These are phyloP conservation scores for Zaprionus obscuricornis DNA, from an alignment of 2,888 invertebrate genomes.

Conservation along the genomic window DNA sequence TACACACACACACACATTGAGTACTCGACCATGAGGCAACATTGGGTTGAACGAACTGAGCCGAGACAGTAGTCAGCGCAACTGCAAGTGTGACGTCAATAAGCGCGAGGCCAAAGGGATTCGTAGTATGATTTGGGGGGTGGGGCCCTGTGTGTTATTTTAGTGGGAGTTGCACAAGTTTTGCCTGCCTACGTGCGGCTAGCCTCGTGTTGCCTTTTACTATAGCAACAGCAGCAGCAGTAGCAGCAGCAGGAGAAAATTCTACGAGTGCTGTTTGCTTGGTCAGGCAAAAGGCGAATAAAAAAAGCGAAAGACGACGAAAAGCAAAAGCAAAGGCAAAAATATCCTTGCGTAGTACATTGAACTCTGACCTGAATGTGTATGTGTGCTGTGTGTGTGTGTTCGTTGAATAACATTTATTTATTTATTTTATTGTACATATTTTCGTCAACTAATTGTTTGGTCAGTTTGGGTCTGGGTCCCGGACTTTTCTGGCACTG, in stretches of 20 bases:
- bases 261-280: neutral
- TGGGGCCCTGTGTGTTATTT: conserved; percentile 1
- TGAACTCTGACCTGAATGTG: conserved; percentile 73
- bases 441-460: conserved; percentile 56
- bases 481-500: neutral
- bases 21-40: conserved; percentile 70
- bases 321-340: neutral
- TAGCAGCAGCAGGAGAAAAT: too few relatives aligned
- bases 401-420: conserved; percentile 58
- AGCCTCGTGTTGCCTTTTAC: conserved; percentile 72
- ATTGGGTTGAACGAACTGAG: conserved; percentile 71
- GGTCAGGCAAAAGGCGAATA: conserved; percentile 19
- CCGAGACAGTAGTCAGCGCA: conserved; percentile 43
- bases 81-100: conserved; percentile 76
- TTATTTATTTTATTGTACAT: conserved; percentile 68
- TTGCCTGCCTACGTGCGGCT: conserved; percentile 63
- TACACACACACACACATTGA: conserved; percentile 32
- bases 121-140: conserved; percentile 2
- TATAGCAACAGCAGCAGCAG: conserved; percentile 19
- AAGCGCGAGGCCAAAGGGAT: conserved; percentile 75
- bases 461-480: conserved; percentile 6
- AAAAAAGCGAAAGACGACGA: too few relatives aligned
- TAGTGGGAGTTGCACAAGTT: neutral
- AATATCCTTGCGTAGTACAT: conserved; percentile 68
- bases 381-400: conserved; percentile 32